Evolutionary conservation across 2,797 vertebrate species (phyloP), one percentile per base, ranked within the genome.

Genomic region (Megalops cyprinoides): DNA sequence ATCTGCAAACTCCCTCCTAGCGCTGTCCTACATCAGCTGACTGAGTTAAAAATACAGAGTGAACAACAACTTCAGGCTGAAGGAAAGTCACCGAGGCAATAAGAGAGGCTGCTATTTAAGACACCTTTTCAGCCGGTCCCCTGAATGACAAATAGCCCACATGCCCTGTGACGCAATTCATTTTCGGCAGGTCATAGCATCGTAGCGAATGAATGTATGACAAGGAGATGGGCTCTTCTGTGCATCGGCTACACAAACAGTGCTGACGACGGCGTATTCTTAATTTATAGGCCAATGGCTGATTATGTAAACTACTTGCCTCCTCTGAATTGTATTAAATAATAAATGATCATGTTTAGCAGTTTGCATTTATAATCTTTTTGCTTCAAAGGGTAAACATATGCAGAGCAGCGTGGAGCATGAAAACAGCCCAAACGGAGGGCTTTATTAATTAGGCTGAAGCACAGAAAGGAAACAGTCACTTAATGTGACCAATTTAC

Each of bases 221-320:
- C 10, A 31, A 25, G 12, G 49, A 10, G 15, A 28, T 39, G 51
- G 51, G 18, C 58, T 14, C 39, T n/a, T 42, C 23, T 12, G 1
- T 31, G 12, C 5, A n/a, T 28, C 65, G n/a, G 28, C 48, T 20
- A 31, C 31, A 75, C 7, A 15, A 74, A 73, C 15, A 49, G 25
- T 20, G 71, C 18, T 44, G 23, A 1, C 74, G 25, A 34, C 42
- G 51, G 20, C 51, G n/a, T 58, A 23, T 23, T 87, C 81, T 82
- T 42, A 80, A 80, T 84, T 81, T 80, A 73, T 56, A 46, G 10
- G 20, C 37, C n/a, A 78, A 69, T 76, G 77, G 56, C 69, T 62
- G 82, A 60, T 76, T 69, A 18, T 7, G 34, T 6, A 69, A 69
- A 39, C 39, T 69, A n/a, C n/a, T n/a, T n/a, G n/a, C 23, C 42